Base-by-base conservation (phyloP, 2,888 invertebrate genomes). In the Lissonota sp. region DNA sequence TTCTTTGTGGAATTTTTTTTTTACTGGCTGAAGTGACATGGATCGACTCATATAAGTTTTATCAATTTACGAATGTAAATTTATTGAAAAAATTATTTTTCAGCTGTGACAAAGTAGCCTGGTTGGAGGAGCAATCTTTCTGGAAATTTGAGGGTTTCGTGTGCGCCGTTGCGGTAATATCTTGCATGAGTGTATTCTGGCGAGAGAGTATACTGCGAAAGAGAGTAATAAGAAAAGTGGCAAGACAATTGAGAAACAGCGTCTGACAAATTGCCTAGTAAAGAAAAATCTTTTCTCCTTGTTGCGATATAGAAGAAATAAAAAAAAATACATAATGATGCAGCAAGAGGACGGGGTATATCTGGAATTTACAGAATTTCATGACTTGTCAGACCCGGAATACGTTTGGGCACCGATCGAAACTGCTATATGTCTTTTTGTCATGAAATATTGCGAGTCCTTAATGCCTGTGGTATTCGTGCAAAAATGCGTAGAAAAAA, bases 71-170 rank as follows among this genome's bases (percentile, higher is more conserved):
- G 26, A 26, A 26, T 26, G 1, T 26, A 26, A 26, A 26, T 26
- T 26, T 26, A 26, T 26, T 3, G 71, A 79, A 63, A 63, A 51
- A 69, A 57, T 60, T 12, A 51, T 58, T 40, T 73, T 75, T 37
- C 93, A 96, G 98, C 91, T 98, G 98, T 93, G 97, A 97, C 88
- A 94, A 95, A 90, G 96, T 97, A 12, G 96, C 96, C 2, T 96
- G 96, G 93, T 94, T 97, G 67, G 98, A 98, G 89, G 97, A 97
- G 90, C 94, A 95, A 81, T 95, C 96, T 75, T 98, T 97, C 92
- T 97, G 97, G 96, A 95, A 96, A 86, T 97, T 97, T 89, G 96
- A 97, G 89, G 94, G 95, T 67, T 94, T 95, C 88, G 95, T 96
- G 92, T 95, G 96, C 88, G 92, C 95, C 0, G 88, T 95, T 44